phyloP scores from a whole-genome alignment of 2,113 vertebrate species.

The Sinocyclocheilus anophthalmus region DNA sequence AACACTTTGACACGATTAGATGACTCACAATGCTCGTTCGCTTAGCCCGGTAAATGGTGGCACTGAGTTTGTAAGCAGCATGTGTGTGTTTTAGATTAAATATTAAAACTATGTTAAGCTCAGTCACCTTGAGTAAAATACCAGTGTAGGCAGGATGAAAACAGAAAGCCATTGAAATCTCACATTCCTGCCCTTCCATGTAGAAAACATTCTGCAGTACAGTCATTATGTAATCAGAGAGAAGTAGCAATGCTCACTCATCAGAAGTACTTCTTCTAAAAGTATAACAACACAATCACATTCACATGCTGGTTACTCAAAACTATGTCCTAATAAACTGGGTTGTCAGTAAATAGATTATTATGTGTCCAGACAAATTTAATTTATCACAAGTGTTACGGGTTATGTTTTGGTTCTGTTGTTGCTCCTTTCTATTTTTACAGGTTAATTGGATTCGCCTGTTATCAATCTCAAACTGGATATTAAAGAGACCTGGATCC shows the following conservation, averaged over 20 bases:
- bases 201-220: not conserved
- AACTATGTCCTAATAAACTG: not conserved
- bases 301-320: not conserved
- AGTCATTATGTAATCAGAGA: slow-evolving; percentile 24
- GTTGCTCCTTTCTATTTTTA: too few species aligned
- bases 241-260: slow-evolving; percentile 38
- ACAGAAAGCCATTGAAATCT: slow-evolving; percentile 25
- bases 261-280: slow-evolving; percentile 31
- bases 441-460: too few species aligned
- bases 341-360: not conserved
- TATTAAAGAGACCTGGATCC: too few species aligned
- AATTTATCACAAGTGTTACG: not conserved
- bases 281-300: not conserved
- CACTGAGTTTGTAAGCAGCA: not conserved
- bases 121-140: slow-evolving; percentile 65
- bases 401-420: too few species aligned
- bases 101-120: slow-evolving; percentile 59
- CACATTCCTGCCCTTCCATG: slow-evolving; percentile 17
- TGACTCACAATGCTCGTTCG: not conserved
- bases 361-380: not conserved
- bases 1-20: not conserved
- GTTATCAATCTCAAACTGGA: too few species aligned
- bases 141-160: not conserved
- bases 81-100: slow-evolving; percentile 68
- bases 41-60: slow-evolving; percentile 42